Percentiles rank a stretch among this genome's conserved stretches.
Evolutionary conservation across 2,888 invertebrate genomes (phyloP).

Genomic region (Eledone cirrhosa): DNA sequence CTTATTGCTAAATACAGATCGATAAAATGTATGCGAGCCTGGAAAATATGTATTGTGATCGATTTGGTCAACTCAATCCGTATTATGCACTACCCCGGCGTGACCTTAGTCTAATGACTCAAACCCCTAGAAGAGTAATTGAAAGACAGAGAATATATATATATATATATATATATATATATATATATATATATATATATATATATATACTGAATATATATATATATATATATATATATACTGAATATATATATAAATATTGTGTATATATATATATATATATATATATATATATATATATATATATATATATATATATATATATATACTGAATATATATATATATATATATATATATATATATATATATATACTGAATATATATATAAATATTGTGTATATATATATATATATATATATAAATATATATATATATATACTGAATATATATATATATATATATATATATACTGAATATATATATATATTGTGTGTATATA

Average conservation of each 20-base stretch:
- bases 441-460: background rate
- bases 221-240: background rate
- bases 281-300: slow-evolving; percentile 6
- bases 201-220: background rate
- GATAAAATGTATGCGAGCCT: too few relatives aligned
- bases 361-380: too few relatives aligned
- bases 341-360: background rate
- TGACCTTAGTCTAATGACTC: too few relatives aligned
- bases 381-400: background rate
- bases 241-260: too few relatives aligned
- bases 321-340: background rate
- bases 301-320: slow-evolving; percentile 2
- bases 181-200: background rate
- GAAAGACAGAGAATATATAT: background rate
- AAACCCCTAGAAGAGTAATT: background rate
- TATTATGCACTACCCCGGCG: too few relatives aligned
- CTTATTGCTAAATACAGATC: too few relatives aligned
- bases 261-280: background rate
- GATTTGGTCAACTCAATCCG: too few relatives aligned
- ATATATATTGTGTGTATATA: too few relatives aligned
- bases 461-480: too few relatives aligned
- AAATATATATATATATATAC: background rate
- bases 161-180: slow-evolving; percentile 16
- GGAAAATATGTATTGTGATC: too few relatives aligned
- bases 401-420: too few relatives aligned